Percentiles rank a stretch among this genome's conserved stretches.
Evolutionary conservation across 2,113 vertebrate species (phyloP).

Genomic region (Calyptomena viridis): DNA sequence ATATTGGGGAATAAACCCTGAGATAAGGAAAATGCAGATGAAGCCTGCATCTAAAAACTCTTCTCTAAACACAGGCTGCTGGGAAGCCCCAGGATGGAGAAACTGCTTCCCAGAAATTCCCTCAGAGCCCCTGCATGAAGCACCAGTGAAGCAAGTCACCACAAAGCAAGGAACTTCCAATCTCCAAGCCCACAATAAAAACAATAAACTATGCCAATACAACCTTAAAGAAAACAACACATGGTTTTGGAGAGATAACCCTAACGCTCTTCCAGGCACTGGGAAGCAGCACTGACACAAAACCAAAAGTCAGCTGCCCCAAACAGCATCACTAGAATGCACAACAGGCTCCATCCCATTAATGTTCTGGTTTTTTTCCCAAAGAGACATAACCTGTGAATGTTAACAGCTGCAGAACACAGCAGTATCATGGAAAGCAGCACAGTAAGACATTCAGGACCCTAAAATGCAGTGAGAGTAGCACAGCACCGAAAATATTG

Average conservation of each 20-base stretch:
- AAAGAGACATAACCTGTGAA: neutral
- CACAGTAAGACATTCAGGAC: neutral
- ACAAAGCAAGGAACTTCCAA: neutral
- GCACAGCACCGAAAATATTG: neutral
- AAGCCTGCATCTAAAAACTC: neutral
- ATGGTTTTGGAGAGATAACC: neutral
- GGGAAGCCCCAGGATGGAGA: neutral
- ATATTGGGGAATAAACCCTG: neutral
- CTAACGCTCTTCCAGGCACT: neutral
- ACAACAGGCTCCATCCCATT: neutral
- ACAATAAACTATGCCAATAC: neutral
- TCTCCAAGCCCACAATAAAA: neutral
- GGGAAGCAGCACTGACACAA: neutral
- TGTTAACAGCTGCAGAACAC: neutral
- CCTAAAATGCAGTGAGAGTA: neutral
- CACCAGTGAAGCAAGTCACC: neutral
- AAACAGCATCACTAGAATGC: neutral
- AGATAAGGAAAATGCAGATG: neutral
- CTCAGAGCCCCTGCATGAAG: neutral
- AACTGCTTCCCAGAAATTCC: neutral
- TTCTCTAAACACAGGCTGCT: neutral
- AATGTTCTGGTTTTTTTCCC: neutral
- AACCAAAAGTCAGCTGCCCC: neutral
- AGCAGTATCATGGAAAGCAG: neutral
- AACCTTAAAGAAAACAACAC: neutral